Percentiles rank a stretch among this genome's conserved stretches.
Evolutionary conservation across 1,140 invertebrate species (phyloP).

Genomic region (Drosophila dunni): DNA sequence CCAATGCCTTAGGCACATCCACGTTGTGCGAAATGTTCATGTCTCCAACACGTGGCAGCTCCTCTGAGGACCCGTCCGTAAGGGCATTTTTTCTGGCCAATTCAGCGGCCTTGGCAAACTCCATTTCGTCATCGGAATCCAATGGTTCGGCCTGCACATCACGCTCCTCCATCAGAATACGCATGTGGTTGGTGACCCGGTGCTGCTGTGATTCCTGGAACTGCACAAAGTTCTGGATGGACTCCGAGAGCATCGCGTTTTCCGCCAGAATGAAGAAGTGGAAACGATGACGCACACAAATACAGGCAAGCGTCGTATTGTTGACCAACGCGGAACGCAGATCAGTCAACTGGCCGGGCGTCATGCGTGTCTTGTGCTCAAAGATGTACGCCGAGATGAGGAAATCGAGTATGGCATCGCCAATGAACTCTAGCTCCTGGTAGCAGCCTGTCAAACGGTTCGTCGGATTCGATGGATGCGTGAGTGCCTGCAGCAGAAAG

Average conservation of each 20-base stretch:
- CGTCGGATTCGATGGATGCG: constrained; percentile 95
- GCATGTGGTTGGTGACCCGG: constrained; percentile 87
- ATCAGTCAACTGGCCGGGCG: constrained; percentile 95
- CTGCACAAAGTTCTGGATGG: constrained; percentile 92
- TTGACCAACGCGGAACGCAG: constrained; percentile 97
- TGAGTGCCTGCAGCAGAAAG: constrained; percentile 92
- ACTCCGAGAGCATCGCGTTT: constrained; percentile 88
- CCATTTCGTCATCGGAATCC: constrained; percentile 68
- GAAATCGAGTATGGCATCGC: constrained; percentile 98
- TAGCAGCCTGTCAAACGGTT: constrained; percentile 96
- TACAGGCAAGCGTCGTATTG: constrained; percentile 96
- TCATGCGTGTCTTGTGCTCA: constrained; percentile 88
- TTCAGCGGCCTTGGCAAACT: not conserved
- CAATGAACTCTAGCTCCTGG: constrained; percentile 97
- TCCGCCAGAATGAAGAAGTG: constrained; percentile 90
- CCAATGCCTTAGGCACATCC: constrained; percentile 96
- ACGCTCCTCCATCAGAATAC: constrained; percentile 89
- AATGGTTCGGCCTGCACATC: constrained; percentile 73
- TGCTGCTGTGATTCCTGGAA: constrained; percentile 90
- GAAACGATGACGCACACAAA: constrained; percentile 93
- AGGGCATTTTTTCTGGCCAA: not conserved
- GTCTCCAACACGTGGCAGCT: constrained; percentile 4
- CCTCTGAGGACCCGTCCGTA: too few relatives aligned
- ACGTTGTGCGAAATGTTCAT: constrained; percentile 88
- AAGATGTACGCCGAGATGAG: constrained; percentile 95